Percentiles rank a stretch among this genome's conserved stretches.
Evolutionary conservation across 1,140 invertebrate genomes (phyloP).

Genomic region (Dysdera silvatica): DNA sequence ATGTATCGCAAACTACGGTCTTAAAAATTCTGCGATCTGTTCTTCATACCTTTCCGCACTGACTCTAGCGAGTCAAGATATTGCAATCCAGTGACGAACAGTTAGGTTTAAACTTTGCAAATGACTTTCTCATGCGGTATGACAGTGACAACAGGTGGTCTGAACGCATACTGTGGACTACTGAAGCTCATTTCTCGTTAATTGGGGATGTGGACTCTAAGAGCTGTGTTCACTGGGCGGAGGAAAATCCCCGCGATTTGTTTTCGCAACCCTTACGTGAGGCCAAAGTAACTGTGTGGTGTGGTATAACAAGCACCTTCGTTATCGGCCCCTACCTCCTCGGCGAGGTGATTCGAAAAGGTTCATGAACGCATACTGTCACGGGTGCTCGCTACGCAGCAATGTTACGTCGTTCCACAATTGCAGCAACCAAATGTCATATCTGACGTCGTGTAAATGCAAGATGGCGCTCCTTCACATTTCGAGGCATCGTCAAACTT

Average conservation of each 20-base stretch:
- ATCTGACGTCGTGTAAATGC: no score
- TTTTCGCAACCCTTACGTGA: not conserved
- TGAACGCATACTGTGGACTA: not conserved
- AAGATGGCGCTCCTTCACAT: no score
- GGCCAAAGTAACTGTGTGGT: not conserved
- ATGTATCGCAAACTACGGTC: no score
- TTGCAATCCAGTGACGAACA: not conserved
- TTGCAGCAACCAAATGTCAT: no score
- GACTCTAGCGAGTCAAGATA: not conserved
- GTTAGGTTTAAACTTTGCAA: not conserved
- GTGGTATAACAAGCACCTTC: no score
- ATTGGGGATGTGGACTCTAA: not conserved
- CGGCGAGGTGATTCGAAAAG: no score
- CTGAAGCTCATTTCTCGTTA: not conserved
- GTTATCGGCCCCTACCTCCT: no score
- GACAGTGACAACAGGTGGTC: not conserved
- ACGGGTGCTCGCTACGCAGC: no score
- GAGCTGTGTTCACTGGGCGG: not conserved
- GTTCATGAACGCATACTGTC: no score
- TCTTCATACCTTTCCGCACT: not conserved
- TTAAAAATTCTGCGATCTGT: not conserved
- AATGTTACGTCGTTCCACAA: no score
- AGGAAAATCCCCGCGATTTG: not conserved
- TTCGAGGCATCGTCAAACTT: no score
- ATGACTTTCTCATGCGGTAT: not conserved